phyloP scores from a whole-genome alignment of 1,140 invertebrate species.

The Heliothis virescens region DNA sequence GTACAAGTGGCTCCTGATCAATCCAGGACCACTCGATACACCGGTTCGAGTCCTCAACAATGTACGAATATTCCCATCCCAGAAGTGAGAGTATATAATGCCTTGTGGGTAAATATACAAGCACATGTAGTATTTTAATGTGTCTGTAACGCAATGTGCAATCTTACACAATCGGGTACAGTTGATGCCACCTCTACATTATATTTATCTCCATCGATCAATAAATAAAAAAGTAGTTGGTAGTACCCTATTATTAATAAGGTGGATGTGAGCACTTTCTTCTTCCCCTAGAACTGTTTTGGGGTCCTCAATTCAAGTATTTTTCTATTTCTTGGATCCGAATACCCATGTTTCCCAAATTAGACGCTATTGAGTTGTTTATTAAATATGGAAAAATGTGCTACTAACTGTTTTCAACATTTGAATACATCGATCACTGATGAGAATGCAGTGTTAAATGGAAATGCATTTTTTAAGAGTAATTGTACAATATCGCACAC shows the following conservation, averaged over 20 bases:
- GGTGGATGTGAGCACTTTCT: no score
- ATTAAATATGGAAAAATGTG: no score
- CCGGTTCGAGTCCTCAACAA: slow-evolving; percentile 31
- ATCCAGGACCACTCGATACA: slow-evolving; percentile 21
- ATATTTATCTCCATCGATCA: slow-evolving; percentile 5
- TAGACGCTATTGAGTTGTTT: no score
- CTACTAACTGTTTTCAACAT: no score
- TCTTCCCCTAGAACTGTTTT: no score
- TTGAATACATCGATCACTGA: not conserved
- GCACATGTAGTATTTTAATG: slow-evolving; percentile 18
- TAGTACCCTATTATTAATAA: not conserved
- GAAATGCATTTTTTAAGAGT: slow-evolving; percentile 13
- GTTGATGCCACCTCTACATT: slow-evolving; percentile 39
- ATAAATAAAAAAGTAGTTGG: not conserved
- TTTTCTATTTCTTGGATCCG: no score
- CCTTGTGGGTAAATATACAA: no score
- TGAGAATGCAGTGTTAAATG: not conserved
- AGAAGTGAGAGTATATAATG: slow-evolving; percentile 21
- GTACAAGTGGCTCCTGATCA: slow-evolving; percentile 38
- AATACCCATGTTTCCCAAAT: no score
- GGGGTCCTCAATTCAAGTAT: no score
- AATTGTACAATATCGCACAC: slow-evolving; percentile 16
- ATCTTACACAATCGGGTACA: slow-evolving; percentile 53
- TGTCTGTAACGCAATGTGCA: slow-evolving; percentile 29
- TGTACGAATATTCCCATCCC: slow-evolving; percentile 15